phyloP scores from a whole-genome alignment of 2,113 vertebrate species.

The Eonycteris spelaea region DNA sequence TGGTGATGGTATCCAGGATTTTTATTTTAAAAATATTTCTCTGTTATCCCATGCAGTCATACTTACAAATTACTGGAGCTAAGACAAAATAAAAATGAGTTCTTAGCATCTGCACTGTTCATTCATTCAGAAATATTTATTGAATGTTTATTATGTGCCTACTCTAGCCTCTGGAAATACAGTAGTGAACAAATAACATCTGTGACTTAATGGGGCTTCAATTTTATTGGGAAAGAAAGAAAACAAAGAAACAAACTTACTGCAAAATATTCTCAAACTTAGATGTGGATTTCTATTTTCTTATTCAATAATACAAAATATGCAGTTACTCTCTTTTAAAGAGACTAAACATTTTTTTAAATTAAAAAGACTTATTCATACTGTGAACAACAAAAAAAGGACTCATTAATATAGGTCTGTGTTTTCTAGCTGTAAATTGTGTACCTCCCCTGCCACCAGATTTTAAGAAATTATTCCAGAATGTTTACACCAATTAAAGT shows the following conservation, averaged over 20 bases:
- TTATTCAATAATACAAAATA: not conserved
- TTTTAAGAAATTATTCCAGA: not conserved
- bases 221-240: not conserved
- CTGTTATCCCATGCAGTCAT: not conserved
- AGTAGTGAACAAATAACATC: not conserved
- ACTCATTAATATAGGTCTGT: not conserved
- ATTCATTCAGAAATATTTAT: constrained; percentile 1
- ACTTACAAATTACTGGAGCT: not conserved
- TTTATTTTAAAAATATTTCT: not conserved
- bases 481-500: not conserved
- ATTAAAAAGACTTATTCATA: not conserved
- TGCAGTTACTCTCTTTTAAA: not conserved
- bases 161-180: not conserved
- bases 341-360: not conserved
- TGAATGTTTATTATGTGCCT: not conserved
- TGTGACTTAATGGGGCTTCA: not conserved
- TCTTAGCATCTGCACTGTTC: not conserved
- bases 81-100: not conserved
- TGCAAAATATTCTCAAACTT: not conserved
- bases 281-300: not conserved
- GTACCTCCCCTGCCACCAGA: not conserved
- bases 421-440: not conserved
- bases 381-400: not conserved
- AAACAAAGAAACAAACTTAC: not conserved
- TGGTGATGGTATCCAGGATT: not conserved